Percentiles rank a stretch among this genome's conserved stretches.
phyloP scores from a whole-genome alignment of 2,797 vertebrate genomes.

The Alosa sapidissima region DNA sequence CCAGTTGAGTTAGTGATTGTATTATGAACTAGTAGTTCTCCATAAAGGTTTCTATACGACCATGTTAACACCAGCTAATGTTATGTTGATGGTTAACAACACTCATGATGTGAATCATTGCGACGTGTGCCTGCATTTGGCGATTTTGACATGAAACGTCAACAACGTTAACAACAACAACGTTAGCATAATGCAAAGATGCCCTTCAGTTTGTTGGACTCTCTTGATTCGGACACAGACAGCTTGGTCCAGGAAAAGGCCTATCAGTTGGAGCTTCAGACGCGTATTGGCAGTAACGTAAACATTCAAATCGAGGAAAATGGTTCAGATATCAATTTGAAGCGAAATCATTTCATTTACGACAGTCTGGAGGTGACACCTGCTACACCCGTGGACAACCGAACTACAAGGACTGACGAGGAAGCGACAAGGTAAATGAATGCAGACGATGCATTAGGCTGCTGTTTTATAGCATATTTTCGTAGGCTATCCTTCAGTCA shows the following conservation, averaged over 20 bases:
- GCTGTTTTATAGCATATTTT: background rate
- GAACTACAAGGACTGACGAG: background rate
- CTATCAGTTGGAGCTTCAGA: slow-evolving; percentile 56
- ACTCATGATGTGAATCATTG: background rate
- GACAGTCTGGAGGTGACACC: slow-evolving; percentile 5
- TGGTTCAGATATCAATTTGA: background rate
- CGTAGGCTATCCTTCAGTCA: too few relatives aligned
- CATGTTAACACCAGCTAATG: background rate
- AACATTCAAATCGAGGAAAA: slow-evolving; percentile 17
- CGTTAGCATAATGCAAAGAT: background rate
- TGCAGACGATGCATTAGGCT: background rate
- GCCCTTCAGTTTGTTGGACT: slow-evolving; percentile 55
- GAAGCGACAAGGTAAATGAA: background rate
- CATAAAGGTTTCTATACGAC: background rate
- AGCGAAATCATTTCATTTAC: background rate
- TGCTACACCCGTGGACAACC: background rate
- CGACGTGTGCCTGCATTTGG: background rate
- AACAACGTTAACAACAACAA: background rate
- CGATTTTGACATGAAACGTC: too few relatives aligned
- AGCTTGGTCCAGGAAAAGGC: slow-evolving; percentile 63
- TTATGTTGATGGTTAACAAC: background rate
- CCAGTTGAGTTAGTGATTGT: background rate
- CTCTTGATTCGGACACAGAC: slow-evolving; percentile 69
- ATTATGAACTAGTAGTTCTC: background rate
- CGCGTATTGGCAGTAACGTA: background rate